Conservation (phyloP, 2,888 invertebrate species). For the Stenichneumon culpator region DNA sequence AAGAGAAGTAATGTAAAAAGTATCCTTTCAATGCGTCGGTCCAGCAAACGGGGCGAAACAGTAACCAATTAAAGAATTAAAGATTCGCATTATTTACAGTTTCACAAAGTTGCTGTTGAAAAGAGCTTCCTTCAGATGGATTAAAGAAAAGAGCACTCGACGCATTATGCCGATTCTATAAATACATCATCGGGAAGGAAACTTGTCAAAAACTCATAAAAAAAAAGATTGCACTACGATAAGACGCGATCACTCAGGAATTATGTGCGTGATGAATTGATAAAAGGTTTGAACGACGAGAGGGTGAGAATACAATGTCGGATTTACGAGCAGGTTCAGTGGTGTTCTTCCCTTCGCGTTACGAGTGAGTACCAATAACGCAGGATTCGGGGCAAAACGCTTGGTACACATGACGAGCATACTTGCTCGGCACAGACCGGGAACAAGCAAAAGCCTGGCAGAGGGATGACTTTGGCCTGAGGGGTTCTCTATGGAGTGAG, state of each 20-base stretch:
- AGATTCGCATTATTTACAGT: background rate
- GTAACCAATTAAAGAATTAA: background rate
- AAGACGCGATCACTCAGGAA: constrained; percentile 59
- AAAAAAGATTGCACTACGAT: constrained; percentile 32
- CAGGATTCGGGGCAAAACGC: constrained; percentile 60
- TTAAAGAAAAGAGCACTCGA: background rate
- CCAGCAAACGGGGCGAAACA: too few species aligned
- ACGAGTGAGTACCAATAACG: constrained; percentile 68
- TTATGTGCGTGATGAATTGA: constrained; percentile 55
- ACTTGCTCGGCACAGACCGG: constrained; percentile 25
- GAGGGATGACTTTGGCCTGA: constrained; percentile 65
- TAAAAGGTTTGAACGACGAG: constrained; percentile 28
- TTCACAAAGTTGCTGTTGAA: background rate
- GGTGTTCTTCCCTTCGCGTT: constrained; percentile 66
- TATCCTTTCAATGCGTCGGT: too few species aligned
- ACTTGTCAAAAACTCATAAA: too few species aligned
- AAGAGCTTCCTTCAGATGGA: background rate
- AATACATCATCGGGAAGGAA: too few species aligned
- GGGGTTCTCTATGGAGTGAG: constrained; percentile 50
- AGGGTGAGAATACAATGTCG: constrained; percentile 60
- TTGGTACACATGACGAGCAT: constrained; percentile 52
- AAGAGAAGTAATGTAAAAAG: too few species aligned
- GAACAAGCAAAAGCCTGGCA: constrained; percentile 62
- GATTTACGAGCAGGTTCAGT: constrained; percentile 11
- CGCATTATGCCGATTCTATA: too few species aligned